These are phyloP conservation scores for Ctenochaetus hawaiiensis DNA, from an alignment of 2,797 vertebrate species.

Conservation along the genomic window DNA sequence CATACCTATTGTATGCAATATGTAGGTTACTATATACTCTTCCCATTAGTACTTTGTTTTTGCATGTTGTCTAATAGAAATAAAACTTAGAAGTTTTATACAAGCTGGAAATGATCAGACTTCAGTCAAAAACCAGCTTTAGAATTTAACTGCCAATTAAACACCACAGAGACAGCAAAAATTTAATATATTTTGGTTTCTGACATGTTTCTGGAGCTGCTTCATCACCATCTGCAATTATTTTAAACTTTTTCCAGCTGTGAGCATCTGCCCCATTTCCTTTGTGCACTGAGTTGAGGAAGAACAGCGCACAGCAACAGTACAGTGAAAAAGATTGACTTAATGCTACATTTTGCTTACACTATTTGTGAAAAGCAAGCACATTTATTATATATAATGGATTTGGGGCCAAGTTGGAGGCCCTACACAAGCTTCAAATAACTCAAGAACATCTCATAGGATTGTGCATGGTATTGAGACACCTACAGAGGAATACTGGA, in stretches of 20 bases:
- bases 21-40: no score
- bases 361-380: no score
- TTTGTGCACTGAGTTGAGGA: not conserved
- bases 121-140: not conserved
- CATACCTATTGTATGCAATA: no score
- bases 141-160: not conserved
- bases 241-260: constrained; percentile 10
- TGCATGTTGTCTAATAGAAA: no score
- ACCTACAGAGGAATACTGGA: not conserved
- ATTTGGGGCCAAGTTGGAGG: not conserved
- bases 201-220: not conserved
- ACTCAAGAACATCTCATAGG: no score
- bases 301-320: not conserved
- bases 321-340: no score
- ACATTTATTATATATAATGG: not conserved
- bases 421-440: not conserved
- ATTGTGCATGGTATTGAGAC: not conserved
- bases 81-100: not conserved
- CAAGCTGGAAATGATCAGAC: not conserved
- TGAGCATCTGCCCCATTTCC: not conserved
- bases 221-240: not conserved
- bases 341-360: no score
- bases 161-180: not conserved
- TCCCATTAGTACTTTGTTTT: no score
- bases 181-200: not conserved